Evolutionary conservation across 2,888 invertebrate species (phyloP), one percentile per base, ranked within the genome.

Genomic region (Latrodectus elegans): DNA sequence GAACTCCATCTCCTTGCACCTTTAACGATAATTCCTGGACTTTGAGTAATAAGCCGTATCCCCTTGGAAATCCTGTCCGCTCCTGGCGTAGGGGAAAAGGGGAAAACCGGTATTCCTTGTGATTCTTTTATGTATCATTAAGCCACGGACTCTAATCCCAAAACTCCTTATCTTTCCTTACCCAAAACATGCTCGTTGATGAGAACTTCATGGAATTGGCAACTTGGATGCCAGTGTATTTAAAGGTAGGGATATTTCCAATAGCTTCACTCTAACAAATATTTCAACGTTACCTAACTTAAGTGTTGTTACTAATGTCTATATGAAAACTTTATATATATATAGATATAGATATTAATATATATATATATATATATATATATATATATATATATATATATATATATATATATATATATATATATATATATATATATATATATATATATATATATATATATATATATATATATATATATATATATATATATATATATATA

Each of bases 61-160:
- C 75, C 75, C 68, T 81, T 82, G 68, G 75, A 75, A 82, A 82
- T 75, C 74, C 75, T 73, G 82, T 49, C 75, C 70, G 82, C 75
- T 65, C 26, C 64, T 71, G 15, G 70, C 70, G n/a, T 60, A 60
- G 38, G 73, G 65, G 73, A 67, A 65, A 68, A 49, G 14, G 53
- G 60, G 60, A 60, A 15, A 60, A 60, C 60, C 12, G 60, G n/a
- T n/a, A 60, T 60, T 75, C 68, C 75, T 14, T 17, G 22, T 64
- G 80, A 86, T 86, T 75, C 86, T 86, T 81, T 86, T 81, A 86
- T 81, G 80, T 81, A 71, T 86, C 86, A 86, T 86, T 86, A 81
- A 86, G 77, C 65, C 72, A 4, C 38, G 72, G 64, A 22, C 49
- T 81, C 55, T 81, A 81, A 86, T 81, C 86, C 74, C 14, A n/a